phyloP scores from a whole-genome alignment of 2,113 vertebrate genomes.

The western clawed frog (Xenopus tropicalis) region UCB_Xtro_10.0 CM004447.2:86635001-86635500 shows the following conservation, averaged over 20 bases:
- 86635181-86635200: too few species aligned
- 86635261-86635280: background rate
- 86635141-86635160: background rate
- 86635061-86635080: background rate
- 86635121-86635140: background rate
- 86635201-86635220: too few species aligned
- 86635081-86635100: background rate
- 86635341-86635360: constrained; percentile 20
- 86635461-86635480: constrained; percentile 36
- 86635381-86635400: constrained; percentile 29
- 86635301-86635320: constrained; percentile 39
- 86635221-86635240: background rate
- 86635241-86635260: background rate
- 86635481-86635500: constrained; percentile 10
- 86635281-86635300: constrained; percentile 10
- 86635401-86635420: constrained; percentile 27
- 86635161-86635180: background rate
- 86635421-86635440: constrained; percentile 34
- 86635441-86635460: constrained; percentile 28
- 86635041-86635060: too few species aligned
- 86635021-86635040: too few species aligned
- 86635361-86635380: constrained; percentile 22
- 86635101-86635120: background rate
- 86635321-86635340: constrained; percentile 25
- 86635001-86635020: too few species aligned